Percentiles rank a stretch among this genome's conserved stretches.
These are phyloP conservation scores for Blastobasis lacticolella DNA, from an alignment of 2,888 invertebrate genomes.

Conservation along the genomic window DNA sequence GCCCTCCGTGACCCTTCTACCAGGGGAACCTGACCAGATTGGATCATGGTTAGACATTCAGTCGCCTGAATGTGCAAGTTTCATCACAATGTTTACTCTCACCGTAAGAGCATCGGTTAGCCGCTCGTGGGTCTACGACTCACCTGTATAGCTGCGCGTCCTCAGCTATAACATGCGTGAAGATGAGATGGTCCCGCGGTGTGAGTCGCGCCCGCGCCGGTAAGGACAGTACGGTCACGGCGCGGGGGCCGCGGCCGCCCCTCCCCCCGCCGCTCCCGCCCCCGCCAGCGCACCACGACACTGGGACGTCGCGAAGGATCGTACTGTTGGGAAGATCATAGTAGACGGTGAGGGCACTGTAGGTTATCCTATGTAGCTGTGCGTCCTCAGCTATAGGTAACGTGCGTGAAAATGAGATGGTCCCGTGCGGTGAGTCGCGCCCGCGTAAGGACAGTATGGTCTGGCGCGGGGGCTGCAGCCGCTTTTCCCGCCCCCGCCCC, in stretches of 20 bases:
- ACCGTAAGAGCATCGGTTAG: too few species aligned
- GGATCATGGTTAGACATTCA: too few species aligned
- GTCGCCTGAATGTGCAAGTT: too few species aligned
- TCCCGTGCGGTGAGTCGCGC: conserved; percentile 73
- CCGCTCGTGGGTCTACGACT: too few species aligned
- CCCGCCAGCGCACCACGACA: conserved; percentile 74
- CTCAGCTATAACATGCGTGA: conserved; percentile 57
- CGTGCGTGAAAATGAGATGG: conserved; percentile 69
- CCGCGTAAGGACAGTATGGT: conserved; percentile 23
- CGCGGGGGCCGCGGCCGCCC: conserved; percentile 29
- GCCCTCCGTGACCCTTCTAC: too few species aligned
- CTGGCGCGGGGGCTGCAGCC: conserved; percentile 24
- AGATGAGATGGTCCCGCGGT: conserved; percentile 71
- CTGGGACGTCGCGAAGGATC: conserved; percentile 65
- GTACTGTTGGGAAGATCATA: conserved; percentile 39
- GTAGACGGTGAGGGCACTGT: too few species aligned
- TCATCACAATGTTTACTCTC: too few species aligned
- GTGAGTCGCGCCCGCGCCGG: conserved; percentile 67
- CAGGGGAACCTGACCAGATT: too few species aligned
- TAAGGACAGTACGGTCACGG: too few species aligned
- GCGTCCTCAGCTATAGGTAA: conserved; percentile 69
- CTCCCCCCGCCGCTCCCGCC: conserved; percentile 62
- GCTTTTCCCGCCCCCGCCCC: conserved; percentile 37
- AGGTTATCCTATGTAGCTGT: conserved; percentile 69
- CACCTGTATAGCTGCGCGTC: conserved; percentile 44